Conservation (phyloP, 2,888 invertebrate genomes). For the Taphrorychus bicolor region DNA sequence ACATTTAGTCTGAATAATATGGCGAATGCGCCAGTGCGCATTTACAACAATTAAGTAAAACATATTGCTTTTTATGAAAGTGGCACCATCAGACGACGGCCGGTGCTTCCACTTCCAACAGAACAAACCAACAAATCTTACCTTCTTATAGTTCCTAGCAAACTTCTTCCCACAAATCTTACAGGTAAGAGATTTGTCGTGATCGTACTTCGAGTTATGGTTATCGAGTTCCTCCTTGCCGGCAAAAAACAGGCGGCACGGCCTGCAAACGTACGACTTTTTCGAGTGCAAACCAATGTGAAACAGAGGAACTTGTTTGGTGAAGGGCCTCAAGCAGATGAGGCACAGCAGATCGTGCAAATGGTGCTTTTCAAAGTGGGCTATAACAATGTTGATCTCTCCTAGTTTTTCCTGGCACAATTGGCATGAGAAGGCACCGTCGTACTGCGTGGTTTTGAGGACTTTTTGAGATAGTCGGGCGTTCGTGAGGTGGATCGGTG, state of each 20-base stretch:
- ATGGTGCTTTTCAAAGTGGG: slow-evolving; percentile 31
- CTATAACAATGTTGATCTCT: slow-evolving; percentile 28
- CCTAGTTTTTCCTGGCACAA: slow-evolving; percentile 27
- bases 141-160: slow-evolving; percentile 38
- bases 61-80: too few relatives aligned
- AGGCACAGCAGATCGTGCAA: slow-evolving; percentile 25
- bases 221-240: slow-evolving; percentile 28
- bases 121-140: background rate
- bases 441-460: slow-evolving; percentile 28
- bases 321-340: slow-evolving; percentile 27
- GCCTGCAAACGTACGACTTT: slow-evolving; percentile 32
- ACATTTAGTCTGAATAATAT: too few relatives aligned
- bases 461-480: slow-evolving; percentile 22
- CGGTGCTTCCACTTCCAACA: too few relatives aligned
- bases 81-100: too few relatives aligned
- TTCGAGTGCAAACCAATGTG: slow-evolving; percentile 35
- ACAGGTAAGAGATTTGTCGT: slow-evolving; percentile 35
- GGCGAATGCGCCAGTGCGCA: too few relatives aligned
- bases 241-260: slow-evolving; percentile 28
- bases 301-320: slow-evolving; percentile 37
- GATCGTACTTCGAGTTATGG: slow-evolving; percentile 36
- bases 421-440: slow-evolving; percentile 33
- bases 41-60: too few relatives aligned
- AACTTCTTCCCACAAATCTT: slow-evolving; percentile 39
- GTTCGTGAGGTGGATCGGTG: background rate